Evolutionary conservation across 2,888 invertebrate species (phyloP), one percentile per base, ranked within the genome.

Genomic region (Acholoe squamosa): DNA sequence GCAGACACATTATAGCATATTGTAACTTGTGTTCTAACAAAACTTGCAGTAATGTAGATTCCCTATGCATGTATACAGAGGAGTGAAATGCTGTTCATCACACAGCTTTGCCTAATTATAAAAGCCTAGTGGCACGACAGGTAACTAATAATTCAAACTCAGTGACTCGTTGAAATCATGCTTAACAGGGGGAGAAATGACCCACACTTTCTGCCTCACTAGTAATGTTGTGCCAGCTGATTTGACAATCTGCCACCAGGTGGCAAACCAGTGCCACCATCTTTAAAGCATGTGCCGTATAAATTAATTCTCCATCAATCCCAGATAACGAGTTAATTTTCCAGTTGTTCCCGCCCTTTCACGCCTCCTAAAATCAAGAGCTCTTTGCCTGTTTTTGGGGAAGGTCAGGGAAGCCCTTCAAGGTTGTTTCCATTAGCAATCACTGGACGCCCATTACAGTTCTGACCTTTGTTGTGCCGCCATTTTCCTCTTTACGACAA

Each of bases 391-490:
- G 71, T 71, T 71, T 71, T 71, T 19, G 16, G 16, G 16, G 86
- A 86, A 56, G 54, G 86, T 52, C 86, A 31, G 12, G 19, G 86
- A 86, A 86, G 86, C 86, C 25, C 52, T 52, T 52, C 54, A 52
- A 86, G 54, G 86, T 52, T 54, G 28, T 86, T 86, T 28, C 86
- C 86, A 86, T 86, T 86, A 86, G 86, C 54, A 86, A 86, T 86
- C 86, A 86, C 19, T 28, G 54, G 54, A 86, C 52, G 52, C 52
- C 28, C 86, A 86, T 80, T 80, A 80, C 80, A 16, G 7, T 10
- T 0, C 43, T 80, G 80, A 80, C 80, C 80, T 80, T 80, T 80
- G 80, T 19, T 43, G 31, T 14, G 80, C 34, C 19, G 80, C 80
- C 80, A 80, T 80, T 80, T 80, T 80, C 80, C 80, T 80, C 80